A percentile compares a stretch with the other conserved stretches of the same genome.
phyloP scores from a whole-genome alignment of 2,113 vertebrate species.

The Chunga burmeisteri region DNA sequence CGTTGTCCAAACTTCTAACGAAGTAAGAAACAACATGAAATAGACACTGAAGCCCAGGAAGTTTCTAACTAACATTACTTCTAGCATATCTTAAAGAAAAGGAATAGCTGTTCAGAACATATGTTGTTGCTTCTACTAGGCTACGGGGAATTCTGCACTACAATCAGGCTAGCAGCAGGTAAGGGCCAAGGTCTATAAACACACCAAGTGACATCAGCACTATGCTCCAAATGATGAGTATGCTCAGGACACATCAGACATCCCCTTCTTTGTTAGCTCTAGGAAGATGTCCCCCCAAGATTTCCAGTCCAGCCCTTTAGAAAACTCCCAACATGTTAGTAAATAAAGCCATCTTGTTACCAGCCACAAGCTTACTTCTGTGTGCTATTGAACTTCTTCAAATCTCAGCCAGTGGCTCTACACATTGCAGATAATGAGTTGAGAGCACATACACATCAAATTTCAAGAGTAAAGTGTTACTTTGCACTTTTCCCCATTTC shows the following conservation, averaged over 20 bases:
- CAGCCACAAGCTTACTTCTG: background rate
- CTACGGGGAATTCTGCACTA: background rate
- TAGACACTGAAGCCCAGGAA: background rate
- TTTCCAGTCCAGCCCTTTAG: background rate
- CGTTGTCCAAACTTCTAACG: background rate
- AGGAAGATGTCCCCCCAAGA: background rate
- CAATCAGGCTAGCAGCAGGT: background rate
- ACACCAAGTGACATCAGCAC: background rate
- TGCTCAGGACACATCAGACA: background rate
- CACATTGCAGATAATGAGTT: background rate
- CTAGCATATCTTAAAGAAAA: background rate
- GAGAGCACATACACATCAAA: background rate
- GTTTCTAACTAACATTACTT: background rate
- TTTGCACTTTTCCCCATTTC: background rate
- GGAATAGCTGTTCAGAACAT: background rate
- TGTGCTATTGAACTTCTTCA: background rate
- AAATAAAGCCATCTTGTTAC: background rate
- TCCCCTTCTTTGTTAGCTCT: background rate
- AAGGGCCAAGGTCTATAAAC: background rate
- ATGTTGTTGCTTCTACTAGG: background rate
- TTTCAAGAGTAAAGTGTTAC: background rate
- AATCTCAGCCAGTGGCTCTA: background rate
- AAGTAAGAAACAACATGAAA: background rate
- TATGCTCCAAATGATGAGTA: background rate
- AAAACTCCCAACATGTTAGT: background rate